These are phyloP conservation scores for Melanchra persicariae DNA, from an alignment of 2,888 invertebrate species.

Conservation along the genomic window DNA sequence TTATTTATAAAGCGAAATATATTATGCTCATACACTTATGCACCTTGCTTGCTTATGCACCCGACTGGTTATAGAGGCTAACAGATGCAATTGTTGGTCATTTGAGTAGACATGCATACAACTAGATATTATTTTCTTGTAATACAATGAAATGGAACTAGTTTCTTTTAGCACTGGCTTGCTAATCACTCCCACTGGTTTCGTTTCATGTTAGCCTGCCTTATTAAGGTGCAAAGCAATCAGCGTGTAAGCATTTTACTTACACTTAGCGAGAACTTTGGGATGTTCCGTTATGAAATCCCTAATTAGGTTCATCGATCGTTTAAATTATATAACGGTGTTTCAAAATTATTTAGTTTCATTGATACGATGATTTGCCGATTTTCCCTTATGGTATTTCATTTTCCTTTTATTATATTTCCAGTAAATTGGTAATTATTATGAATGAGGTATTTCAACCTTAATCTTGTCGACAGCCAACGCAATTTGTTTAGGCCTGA, in stretches of 20 bases:
- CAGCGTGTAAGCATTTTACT: background rate
- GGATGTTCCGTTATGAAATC: background rate
- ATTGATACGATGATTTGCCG: background rate
- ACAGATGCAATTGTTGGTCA: constrained; percentile 43
- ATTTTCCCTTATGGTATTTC: background rate
- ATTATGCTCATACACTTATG: constrained; percentile 34
- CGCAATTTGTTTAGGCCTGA: background rate
- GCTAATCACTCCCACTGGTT: background rate
- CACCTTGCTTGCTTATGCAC: constrained; percentile 46
- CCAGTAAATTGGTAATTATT: background rate
- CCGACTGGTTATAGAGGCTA: constrained; percentile 47
- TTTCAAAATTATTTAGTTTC: background rate
- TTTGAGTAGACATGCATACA: constrained; percentile 22
- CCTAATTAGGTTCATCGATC: background rate
- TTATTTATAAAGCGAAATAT: constrained; percentile 46
- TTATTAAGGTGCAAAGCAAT: background rate
- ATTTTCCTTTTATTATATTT: background rate
- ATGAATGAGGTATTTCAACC: background rate
- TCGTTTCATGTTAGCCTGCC: background rate
- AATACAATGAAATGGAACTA: constrained; percentile 35
- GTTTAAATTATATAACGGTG: background rate
- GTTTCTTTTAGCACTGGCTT: constrained; percentile 7
- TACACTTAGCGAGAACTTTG: background rate
- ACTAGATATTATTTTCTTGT: constrained; percentile 38
- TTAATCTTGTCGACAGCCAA: background rate